Conservation (phyloP, 2,113 vertebrate genomes). For the Eulemur macaco region DNA sequence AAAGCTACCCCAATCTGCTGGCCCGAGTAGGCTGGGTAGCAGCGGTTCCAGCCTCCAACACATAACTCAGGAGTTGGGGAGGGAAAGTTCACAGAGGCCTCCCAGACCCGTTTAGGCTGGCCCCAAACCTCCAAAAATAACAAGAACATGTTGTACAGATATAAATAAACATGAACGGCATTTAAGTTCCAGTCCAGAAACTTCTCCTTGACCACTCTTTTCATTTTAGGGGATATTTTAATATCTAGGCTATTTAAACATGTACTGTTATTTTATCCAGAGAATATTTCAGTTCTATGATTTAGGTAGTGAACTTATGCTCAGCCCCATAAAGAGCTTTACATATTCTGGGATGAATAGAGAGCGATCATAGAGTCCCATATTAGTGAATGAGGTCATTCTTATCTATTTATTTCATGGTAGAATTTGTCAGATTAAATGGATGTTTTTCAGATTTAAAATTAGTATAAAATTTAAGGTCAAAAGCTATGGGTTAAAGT, state of each 20-base stretch:
- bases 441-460: neutral
- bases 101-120: neutral
- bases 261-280: neutral
- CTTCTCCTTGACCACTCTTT: neutral
- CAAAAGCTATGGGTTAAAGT: neutral
- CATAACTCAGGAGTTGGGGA: neutral
- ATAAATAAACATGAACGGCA: neutral
- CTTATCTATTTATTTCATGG: neutral
- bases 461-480: neutral
- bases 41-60: neutral
- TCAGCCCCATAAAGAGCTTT: neutral
- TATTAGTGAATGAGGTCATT: neutral
- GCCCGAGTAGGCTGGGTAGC: neutral
- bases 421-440: neutral
- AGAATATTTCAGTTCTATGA: neutral
- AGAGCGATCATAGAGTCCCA: neutral
- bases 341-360: neutral
- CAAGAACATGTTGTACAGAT: neutral
- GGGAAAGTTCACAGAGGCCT: neutral
- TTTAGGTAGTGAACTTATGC: neutral
- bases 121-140: conserved; percentile 47
- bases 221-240: conserved; percentile 28
- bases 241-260: neutral
- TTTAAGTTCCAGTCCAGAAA: neutral
- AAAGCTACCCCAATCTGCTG: neutral